Base-by-base conservation (phyloP, 2,113 vertebrate genomes). In the Siniperca chuatsi region DNA sequence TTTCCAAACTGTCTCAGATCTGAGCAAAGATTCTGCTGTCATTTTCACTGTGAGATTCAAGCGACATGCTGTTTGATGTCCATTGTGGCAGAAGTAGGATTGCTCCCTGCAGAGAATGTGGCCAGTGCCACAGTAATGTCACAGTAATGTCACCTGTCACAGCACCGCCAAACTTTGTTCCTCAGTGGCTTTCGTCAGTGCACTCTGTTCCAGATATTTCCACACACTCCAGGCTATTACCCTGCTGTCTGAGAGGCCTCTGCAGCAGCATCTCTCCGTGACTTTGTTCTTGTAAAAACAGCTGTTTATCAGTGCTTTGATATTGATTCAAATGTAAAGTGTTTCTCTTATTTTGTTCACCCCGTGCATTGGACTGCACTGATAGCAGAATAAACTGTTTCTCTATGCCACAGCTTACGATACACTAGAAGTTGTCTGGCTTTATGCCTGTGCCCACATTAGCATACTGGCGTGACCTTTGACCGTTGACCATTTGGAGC, bases 91-190 rank as follows among this genome's bases (percentile, higher is more conserved):
- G 64, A 60, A 21, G 75, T 61, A 44, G 58, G 68, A 67, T 62
- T 33, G 58, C 42, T 85, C 54, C 50, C 52, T 62, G 48, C 64
- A 44, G 82, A 16, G 25, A 23, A 48, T 21, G 16, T 55, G 54
- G 33, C 54, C 37, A 16, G 65, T 2, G 64, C 29, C 61, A 16
- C 72, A 35, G 61, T 68, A 84, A 91, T 82, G 77, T 83, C 78
- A 87, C 62, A 35, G 61, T 68, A 84, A 91, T 82, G 77, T 83
- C 78, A 87, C 62, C 80, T 85, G 82, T 87, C 85, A 85, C 66
- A 13, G 50, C 72, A 2, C 62, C 65, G 76, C 21, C 79, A 64
- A 66, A 76, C 78, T 64, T 29, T 68, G 23, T 8, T 85, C 76
- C 79, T 75, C 62, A 1, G 60, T 52, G 79, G 35, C 29, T 73